phyloP scores from a whole-genome alignment of 2,888 invertebrate species.

The Drosophila atroscutellata region DNA sequence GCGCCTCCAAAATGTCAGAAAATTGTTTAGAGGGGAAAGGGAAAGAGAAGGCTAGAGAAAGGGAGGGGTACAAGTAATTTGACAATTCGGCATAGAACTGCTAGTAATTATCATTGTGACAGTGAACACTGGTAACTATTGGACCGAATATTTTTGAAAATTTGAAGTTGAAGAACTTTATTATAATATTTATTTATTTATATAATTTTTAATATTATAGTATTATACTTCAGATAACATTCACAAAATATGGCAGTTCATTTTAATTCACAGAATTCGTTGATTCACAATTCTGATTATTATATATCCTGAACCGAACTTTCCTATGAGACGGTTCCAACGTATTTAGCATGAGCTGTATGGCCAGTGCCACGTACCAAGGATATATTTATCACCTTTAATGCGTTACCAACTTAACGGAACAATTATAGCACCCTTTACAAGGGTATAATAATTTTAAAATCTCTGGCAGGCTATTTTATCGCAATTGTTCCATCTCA shows the following conservation, averaged over 20 bases:
- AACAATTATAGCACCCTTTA: neutral
- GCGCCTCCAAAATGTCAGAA: slow-evolving; percentile 51
- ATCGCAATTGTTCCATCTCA: slow-evolving; percentile 13
- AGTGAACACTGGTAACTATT: slow-evolving; percentile 35
- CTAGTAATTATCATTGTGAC: slow-evolving; percentile 52
- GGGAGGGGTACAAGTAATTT: slow-evolving; percentile 34
- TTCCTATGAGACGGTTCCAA: no score
- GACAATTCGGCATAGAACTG: slow-evolving; percentile 43
- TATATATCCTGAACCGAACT: neutral
- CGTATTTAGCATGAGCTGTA: no score
- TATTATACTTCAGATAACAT: neutral
- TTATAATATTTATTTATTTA: neutral
- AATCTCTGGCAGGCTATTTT: neutral
- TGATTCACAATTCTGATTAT: no score
- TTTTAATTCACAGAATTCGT: neutral
- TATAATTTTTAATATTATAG: neutral
- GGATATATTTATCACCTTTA: neutral
- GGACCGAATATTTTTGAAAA: neutral
- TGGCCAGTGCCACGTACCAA: neutral
- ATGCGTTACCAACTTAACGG: neutral
- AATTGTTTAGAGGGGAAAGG: neutral
- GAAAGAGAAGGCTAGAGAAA: slow-evolving; percentile 1
- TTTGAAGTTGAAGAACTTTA: neutral
- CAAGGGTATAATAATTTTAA: neutral
- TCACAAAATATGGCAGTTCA: neutral